phyloP scores from a whole-genome alignment of 2,797 vertebrate genomes.

The Lacerta viridis region DNA sequence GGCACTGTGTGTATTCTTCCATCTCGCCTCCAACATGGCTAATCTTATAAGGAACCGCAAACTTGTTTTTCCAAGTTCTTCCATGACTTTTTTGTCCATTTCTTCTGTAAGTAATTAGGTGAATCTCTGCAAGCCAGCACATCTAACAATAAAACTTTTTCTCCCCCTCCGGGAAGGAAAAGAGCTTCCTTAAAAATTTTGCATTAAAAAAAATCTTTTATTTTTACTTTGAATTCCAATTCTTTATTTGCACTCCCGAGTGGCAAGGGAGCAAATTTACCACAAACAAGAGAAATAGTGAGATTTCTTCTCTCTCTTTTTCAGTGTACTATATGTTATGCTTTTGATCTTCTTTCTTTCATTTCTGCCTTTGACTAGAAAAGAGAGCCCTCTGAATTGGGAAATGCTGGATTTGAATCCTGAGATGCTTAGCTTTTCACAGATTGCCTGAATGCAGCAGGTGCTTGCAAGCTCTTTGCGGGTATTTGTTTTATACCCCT shows the following conservation, averaged over 20 bases:
- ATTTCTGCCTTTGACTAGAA: not conserved
- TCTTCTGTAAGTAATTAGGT: not conserved
- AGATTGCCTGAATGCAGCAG: constrained; percentile 1
- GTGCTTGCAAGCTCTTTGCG: not conserved
- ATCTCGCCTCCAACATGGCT: no score
- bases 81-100: not conserved
- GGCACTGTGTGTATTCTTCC: no score
- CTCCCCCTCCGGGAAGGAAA: not conserved
- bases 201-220: not conserved
- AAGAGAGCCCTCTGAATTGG: not conserved
- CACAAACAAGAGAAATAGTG: not conserved
- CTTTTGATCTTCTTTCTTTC: not conserved
- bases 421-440: fast-evolving
- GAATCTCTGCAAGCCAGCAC: not conserved
- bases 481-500: not conserved
- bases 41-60: not conserved
- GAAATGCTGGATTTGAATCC: not conserved
- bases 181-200: not conserved
- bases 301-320: not conserved
- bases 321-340: not conserved
- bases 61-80: not conserved
- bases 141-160: not conserved
- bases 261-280: not conserved
- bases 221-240: not conserved
- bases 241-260: not conserved